These are phyloP conservation scores for Cancer borealis DNA, from an alignment of 2,888 invertebrate species.

Conservation along the genomic window DNA sequence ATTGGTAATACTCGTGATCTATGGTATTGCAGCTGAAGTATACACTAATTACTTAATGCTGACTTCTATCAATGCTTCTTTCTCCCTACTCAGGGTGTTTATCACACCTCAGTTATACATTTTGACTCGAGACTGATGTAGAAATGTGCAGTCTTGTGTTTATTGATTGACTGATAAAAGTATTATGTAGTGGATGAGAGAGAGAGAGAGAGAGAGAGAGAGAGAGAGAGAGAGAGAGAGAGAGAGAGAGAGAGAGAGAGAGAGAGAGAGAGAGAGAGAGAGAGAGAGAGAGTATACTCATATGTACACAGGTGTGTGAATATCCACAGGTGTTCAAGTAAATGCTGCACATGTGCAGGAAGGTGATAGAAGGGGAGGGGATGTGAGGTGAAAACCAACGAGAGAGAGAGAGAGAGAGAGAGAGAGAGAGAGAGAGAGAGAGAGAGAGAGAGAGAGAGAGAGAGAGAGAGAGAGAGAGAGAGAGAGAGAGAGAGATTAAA, in stretches of 20 bases:
- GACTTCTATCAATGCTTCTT: neutral
- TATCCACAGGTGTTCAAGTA: neutral
- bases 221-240: conserved; percentile 5
- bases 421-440: neutral
- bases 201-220: conserved; percentile 27
- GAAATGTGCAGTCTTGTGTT: neutral
- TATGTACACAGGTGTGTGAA: neutral
- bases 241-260: conserved; percentile 44
- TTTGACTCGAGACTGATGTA: neutral
- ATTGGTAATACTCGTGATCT: neutral
- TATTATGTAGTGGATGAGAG: neutral
- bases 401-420: neutral
- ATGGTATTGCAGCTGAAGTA: conserved; percentile 16
- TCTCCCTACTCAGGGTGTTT: neutral
- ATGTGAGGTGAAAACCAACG: neutral
- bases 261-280: conserved; percentile 27
- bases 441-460: neutral
- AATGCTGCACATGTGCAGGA: neutral
- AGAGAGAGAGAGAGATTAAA: neutral
- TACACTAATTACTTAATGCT: neutral
- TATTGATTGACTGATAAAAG: neutral
- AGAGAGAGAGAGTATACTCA: neutral
- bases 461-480: neutral
- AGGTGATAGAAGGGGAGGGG: neutral
- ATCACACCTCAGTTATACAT: neutral